phyloP scores from a whole-genome alignment of 2,797 vertebrate genomes.

The Tapera naevia region DNA sequence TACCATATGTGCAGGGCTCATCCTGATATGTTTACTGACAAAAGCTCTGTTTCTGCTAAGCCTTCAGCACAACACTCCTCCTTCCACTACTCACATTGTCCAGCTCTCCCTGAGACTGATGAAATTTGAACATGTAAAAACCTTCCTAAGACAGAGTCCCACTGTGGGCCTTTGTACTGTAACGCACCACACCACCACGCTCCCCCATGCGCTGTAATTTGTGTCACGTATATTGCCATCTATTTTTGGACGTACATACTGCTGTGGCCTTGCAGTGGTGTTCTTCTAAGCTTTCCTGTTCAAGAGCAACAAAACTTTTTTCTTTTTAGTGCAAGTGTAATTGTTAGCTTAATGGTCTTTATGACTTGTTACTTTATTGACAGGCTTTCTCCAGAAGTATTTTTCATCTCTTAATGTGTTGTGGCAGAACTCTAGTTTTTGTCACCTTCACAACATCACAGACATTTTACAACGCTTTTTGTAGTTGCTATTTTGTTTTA shows the following conservation, averaged over 20 bases:
- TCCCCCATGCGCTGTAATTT: accelerated
- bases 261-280: too few species aligned
- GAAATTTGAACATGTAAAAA: background rate
- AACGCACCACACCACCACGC: too few species aligned
- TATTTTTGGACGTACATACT: background rate
- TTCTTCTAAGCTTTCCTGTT: background rate
- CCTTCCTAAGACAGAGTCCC: background rate
- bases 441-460: background rate
- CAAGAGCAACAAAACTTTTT: background rate
- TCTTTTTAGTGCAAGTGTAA: background rate
- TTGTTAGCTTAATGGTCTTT: background rate
- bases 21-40: background rate
- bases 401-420: background rate
- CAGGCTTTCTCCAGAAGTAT: background rate
- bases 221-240: background rate
- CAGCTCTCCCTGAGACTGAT: background rate
- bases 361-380: background rate
- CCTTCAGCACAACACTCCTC: background rate
- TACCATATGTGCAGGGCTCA: background rate
- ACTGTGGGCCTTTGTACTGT: background rate
- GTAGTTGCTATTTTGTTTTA: background rate
- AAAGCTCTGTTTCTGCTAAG: background rate
- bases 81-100: background rate
- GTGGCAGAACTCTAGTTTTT: background rate
- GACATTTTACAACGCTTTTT: background rate